Base-by-base conservation (phyloP, 2,113 vertebrate genomes). In the Nothoprocta pentlandii region DNA sequence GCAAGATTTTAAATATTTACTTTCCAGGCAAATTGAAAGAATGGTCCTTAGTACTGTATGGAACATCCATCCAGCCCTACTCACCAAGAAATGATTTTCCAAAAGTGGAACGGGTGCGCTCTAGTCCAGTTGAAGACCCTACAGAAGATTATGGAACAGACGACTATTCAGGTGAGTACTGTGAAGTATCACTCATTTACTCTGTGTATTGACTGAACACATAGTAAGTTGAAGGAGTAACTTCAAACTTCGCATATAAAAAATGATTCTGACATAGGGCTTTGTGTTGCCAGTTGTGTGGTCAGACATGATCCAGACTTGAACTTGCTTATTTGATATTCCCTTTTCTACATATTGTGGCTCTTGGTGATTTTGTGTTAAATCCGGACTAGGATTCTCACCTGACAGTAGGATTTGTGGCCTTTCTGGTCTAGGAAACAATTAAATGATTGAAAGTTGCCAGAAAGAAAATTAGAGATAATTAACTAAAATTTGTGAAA, bases 11-110 rank as follows among this genome's bases (percentile, higher is more conserved):
- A 56, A 69, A 94, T 90, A 12, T 62, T 89, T 67, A 77, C 96
- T 78, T 92, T 91, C 21, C 83, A 99, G 99, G 99, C 49, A 99
- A 99, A 97, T 98, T 99, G 96, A 99, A 99, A 97, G 99, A 99
- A 95, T 99, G 99, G 99, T 99, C 99, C 12, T 97, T 99, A 96
- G 98, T 99, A 77, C 98, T 99, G 16, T 99, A 99, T 75, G 99
- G 99, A 64, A 99, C 99, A 28, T 99, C 99, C 0, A 97, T 99
- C 70, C 99, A 99, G 95, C 99, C 99, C 3, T 99, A 99, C 95
- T 98, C 98, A 13, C 98, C 98, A 77, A 97, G 97, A 95, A 94
- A 90, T 34, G 97, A 99, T 97, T 98, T 98, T 93, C 96, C 97
- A 1, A 98, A 98, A 96, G 97, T 98, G 61, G 99, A 99, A 36